These are phyloP conservation scores for Drosophila teissieri DNA, from an alignment of 1,140 invertebrate genomes.

Conservation along the genomic window DNA sequence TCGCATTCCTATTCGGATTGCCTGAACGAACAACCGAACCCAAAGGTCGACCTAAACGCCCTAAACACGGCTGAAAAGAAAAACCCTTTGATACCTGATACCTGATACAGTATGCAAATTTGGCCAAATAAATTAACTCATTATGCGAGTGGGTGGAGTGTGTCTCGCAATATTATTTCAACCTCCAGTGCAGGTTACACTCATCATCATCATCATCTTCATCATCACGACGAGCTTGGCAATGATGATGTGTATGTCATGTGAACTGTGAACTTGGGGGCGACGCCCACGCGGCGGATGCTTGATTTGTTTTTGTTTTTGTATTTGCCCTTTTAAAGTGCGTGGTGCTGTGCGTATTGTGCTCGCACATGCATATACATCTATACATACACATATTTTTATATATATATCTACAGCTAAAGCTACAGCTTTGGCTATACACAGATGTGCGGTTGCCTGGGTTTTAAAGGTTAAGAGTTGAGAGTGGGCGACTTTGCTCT, in stretches of 20 bases:
- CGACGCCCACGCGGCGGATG: conserved; percentile 46
- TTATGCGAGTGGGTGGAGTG: conserved; percentile 9
- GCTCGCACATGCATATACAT: background rate
- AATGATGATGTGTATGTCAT: conserved; percentile 24
- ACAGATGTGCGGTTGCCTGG: conserved; percentile 14
- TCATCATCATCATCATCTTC: conserved; percentile 6
- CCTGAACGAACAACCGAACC: background rate
- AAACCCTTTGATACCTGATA: conserved; percentile 13
- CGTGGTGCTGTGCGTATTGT: conserved; percentile 34
- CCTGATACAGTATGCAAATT: conserved; percentile 18
- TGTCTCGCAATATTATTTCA: conserved; percentile 15
- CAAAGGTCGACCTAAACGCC: background rate
- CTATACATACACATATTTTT: background rate
- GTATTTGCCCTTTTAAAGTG: conserved; percentile 48
- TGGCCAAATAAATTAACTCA: conserved; percentile 29
- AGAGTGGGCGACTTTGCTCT: conserved; percentile 25
- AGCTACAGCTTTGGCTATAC: background rate
- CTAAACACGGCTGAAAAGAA: too few species aligned
- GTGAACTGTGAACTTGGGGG: conserved; percentile 46
- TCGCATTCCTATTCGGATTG: too few species aligned
- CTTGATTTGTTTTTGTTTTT: conserved; percentile 50
- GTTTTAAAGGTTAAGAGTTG: conserved; percentile 38
- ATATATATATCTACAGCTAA: background rate
- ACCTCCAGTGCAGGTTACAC: conserved; percentile 25
- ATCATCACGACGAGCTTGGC: conserved; percentile 2